These are phyloP conservation scores for Stercorarius parasiticus DNA, from an alignment of 2,113 vertebrate genomes.

Conservation along the genomic window DNA sequence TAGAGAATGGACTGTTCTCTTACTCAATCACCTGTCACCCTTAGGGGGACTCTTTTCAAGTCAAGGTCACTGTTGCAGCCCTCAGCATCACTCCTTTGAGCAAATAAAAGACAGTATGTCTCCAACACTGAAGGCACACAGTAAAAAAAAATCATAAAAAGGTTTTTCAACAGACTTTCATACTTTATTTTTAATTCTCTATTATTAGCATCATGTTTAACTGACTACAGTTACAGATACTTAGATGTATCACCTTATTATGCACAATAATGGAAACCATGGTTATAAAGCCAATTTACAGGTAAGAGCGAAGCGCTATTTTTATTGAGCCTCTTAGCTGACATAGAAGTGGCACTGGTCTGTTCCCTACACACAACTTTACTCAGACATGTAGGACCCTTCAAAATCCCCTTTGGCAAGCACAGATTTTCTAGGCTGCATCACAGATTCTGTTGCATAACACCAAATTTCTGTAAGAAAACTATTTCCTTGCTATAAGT, in stretches of 20 bases:
- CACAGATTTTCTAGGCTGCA: not conserved
- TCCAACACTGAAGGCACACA: not conserved
- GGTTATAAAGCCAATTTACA: not conserved
- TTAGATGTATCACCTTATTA: not conserved
- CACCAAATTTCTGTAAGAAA: not conserved
- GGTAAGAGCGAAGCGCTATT: not conserved
- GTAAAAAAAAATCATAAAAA: not conserved
- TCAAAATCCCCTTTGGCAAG: not conserved
- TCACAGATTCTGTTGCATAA: not conserved
- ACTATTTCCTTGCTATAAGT: not conserved
- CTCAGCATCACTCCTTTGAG: not conserved
- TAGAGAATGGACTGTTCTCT: not conserved
- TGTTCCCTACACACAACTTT: not conserved
- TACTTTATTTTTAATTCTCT: not conserved
- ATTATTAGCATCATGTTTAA: not conserved
- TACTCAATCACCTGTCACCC: not conserved
- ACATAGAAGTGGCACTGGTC: not conserved
- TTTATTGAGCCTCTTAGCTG: not conserved
- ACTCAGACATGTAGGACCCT: not conserved
- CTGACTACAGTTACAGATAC: not conserved
- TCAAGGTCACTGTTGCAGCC: not conserved
- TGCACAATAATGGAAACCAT: not conserved
- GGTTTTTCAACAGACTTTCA: not conserved
- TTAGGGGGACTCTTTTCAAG: not conserved
- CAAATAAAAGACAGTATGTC: not conserved